Conservation (phyloP, 2,888 invertebrate species). For the Netelia fuscicornis region DNA sequence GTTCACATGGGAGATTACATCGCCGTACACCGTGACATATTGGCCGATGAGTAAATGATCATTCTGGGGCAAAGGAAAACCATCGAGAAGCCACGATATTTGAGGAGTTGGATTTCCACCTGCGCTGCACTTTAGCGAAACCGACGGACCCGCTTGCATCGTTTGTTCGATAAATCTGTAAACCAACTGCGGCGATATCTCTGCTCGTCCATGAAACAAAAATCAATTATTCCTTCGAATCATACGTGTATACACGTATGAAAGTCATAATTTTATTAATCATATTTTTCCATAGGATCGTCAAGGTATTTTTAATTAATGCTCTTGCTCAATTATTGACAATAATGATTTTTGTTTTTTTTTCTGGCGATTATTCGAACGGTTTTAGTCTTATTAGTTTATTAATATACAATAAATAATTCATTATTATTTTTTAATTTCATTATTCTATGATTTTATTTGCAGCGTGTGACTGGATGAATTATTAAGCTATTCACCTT, state of each 20-base stretch:
- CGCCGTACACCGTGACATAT: conserved; percentile 85
- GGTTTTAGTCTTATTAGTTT: no score
- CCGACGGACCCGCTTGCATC: conserved; percentile 95
- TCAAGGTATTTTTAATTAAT: no score
- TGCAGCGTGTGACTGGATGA: no score
- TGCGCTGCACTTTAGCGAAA: conserved; percentile 97
- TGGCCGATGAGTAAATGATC: conserved; percentile 86
- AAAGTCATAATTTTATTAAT: neutral
- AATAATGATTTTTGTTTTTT: no score
- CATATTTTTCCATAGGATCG: neutral
- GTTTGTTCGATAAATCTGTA: conserved; percentile 97
- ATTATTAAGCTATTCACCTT: no score
- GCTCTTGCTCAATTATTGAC: no score
- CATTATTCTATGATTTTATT: no score
- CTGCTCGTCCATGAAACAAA: conserved; percentile 80
- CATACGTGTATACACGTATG: neutral
- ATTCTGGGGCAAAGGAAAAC: conserved; percentile 92
- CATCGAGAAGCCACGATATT: conserved; percentile 96
- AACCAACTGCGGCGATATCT: conserved; percentile 89
- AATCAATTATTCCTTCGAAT: neutral
- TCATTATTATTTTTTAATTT: no score
- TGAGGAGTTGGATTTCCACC: conserved; percentile 97
- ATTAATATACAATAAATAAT: no score
- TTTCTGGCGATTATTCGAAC: no score
- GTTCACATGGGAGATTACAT: conserved; percentile 86